Evolutionary conservation across 2,113 vertebrate genomes (phyloP).

Genomic region (Chloropsis hardwickii): DNA sequence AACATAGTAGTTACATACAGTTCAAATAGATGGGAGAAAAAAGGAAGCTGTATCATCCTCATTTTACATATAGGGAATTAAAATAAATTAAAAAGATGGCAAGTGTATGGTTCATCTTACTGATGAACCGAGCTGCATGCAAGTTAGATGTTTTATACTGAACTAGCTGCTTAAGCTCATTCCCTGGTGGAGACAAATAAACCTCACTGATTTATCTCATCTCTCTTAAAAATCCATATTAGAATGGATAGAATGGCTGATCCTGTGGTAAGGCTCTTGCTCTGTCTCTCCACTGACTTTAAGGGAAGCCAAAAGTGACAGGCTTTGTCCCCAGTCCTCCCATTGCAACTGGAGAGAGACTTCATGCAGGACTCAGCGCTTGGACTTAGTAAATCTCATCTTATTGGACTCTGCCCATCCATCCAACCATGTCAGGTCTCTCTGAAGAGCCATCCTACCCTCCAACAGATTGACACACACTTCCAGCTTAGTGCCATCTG

Average conservation of each 20-base stretch:
- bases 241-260: neutral
- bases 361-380: neutral
- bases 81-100: neutral
- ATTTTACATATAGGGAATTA: neutral
- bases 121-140: neutral
- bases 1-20: neutral
- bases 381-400: neutral
- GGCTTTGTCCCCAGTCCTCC: neutral
- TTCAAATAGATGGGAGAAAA: neutral
- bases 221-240: neutral
- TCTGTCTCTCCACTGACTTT: neutral
- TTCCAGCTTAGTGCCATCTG: neutral
- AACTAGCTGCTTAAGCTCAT: neutral
- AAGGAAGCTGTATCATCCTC: neutral
- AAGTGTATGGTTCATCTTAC: neutral
- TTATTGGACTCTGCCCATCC: neutral
- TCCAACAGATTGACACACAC: rapidly evolving
- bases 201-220: neutral
- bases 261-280: neutral
- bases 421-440: neutral
- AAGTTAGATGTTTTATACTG: neutral
- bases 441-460: neutral
- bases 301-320: neutral
- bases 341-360: neutral
- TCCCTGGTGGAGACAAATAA: neutral